Base-by-base conservation (phyloP, 2,113 vertebrate genomes). In the Anser cygnoides region DNA sequence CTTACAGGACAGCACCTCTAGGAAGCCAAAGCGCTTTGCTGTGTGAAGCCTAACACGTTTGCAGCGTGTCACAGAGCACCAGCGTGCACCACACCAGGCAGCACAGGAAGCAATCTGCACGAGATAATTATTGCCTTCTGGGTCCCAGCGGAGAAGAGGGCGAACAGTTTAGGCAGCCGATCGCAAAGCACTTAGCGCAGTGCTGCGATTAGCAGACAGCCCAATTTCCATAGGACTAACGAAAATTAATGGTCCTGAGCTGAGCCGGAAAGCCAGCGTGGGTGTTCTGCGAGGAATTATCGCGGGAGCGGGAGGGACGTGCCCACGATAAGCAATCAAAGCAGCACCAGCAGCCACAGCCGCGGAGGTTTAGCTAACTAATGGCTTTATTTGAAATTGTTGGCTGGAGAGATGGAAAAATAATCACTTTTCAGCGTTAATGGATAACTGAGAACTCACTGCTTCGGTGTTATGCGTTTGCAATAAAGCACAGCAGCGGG, bases 401-500 rank as follows among this genome's bases (percentile, higher is more conserved):
- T 8, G 4, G 78, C 66, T 73, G 71, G 49, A 31, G 79, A 89
- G 41, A 67, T 57, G 87, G 96, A 91, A 92, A 90, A 95, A 85
- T 59, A 89, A 90, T 92, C 92, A 76, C 68, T 8, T 83, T 29
- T 59, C 49, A 73, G 37, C 26, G 85, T 96, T 96, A 97, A 97
- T 94, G 81, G 91, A 97, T 97, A 97, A 97, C 95, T 33, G 79
- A 44, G 87, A 83, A 39, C 82, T 96, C 84, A 15, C 71, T 89
- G 71, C 81, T 77, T 59, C 59, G 39, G 73, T 67, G 80, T 79
- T 44, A 17, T 1, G 33, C 65, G 61, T 76, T 37, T 28, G 39
- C 19, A 65, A 89, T 83, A 84, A 75, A 94, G 87, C 55, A n/a
- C 85, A 81, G 72, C 62, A 84, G 63, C n/a, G 44, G 66, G 46